Evolutionary conservation across 53 echinoderm and acorn worm genomes (phyloP).

Genomic region (Mesocentrotus franciscanus): DNA sequence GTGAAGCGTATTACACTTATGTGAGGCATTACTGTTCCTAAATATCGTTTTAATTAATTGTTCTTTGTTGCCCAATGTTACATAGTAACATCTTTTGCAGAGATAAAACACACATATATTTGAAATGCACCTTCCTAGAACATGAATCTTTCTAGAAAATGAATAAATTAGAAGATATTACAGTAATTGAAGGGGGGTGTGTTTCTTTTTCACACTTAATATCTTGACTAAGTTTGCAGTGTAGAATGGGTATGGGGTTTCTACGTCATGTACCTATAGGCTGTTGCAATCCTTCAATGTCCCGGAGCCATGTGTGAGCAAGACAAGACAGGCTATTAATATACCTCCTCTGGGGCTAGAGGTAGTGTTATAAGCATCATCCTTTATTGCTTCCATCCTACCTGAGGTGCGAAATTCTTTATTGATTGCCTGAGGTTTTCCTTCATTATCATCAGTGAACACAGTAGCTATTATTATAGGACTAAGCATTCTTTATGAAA

Average conservation of each 20-base stretch:
- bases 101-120: not conserved
- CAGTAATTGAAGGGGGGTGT: not conserved
- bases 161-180: not conserved
- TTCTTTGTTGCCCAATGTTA: too few relatives aligned
- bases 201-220: not conserved
- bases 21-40: not conserved
- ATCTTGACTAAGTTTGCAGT: not conserved
- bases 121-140: not conserved
- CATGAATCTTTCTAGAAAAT: too few relatives aligned
- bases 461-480: not conserved
- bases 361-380: not conserved
- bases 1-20: too few relatives aligned
- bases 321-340: slow-evolving; percentile 31
- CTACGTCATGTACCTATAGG: not conserved
- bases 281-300: slow-evolving; percentile 6
- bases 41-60: not conserved
- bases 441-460: not conserved
- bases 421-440: not conserved
- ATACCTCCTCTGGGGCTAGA: not conserved
- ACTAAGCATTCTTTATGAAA: not conserved
- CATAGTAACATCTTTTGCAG: not conserved
- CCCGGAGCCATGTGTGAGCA: not conserved
- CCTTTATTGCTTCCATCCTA: slow-evolving; percentile 36
- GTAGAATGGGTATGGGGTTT: not conserved
- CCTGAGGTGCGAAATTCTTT: not conserved